These are phyloP conservation scores for Pogonomyrmex californicus DNA, from an alignment of 1,140 invertebrate species.

Conservation along the genomic window DNA sequence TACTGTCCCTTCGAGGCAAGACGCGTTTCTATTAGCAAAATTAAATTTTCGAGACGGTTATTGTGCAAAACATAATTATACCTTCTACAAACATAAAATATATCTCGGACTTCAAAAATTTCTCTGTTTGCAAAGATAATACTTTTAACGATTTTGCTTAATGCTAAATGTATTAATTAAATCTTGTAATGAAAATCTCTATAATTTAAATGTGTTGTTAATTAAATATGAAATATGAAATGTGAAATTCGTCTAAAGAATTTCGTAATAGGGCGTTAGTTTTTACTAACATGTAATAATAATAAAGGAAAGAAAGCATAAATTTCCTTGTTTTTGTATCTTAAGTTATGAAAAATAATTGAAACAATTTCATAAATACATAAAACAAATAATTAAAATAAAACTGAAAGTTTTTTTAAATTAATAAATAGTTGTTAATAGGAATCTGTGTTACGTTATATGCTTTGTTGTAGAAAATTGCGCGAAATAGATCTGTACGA, in stretches of 20 bases:
- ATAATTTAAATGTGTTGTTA: neutral
- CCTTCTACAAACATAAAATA: neutral
- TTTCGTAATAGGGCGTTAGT: neutral
- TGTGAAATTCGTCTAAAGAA: neutral
- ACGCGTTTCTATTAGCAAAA: slow-evolving; percentile 39
- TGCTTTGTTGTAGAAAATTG: neutral
- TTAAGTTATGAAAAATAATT: neutral
- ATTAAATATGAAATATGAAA: neutral
- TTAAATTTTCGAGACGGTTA: slow-evolving; percentile 35
- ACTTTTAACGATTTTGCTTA: neutral
- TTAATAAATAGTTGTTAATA: neutral
- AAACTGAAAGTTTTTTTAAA: neutral
- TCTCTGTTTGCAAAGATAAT: neutral
- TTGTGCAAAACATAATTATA: neutral
- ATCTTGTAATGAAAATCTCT: neutral
- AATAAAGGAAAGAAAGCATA: neutral
- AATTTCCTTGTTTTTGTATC: neutral
- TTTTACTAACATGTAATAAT: neutral
- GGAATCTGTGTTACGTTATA: neutral
- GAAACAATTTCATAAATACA: neutral
- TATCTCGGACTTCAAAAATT: neutral
- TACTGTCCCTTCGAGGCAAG: slow-evolving; percentile 33
- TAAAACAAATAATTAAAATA: neutral
- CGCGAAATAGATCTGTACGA: slow-evolving; percentile 35
- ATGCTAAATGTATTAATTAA: neutral